Conservation (phyloP, 2,797 vertebrate genomes). For the Oophaga sylvatica region DNA sequence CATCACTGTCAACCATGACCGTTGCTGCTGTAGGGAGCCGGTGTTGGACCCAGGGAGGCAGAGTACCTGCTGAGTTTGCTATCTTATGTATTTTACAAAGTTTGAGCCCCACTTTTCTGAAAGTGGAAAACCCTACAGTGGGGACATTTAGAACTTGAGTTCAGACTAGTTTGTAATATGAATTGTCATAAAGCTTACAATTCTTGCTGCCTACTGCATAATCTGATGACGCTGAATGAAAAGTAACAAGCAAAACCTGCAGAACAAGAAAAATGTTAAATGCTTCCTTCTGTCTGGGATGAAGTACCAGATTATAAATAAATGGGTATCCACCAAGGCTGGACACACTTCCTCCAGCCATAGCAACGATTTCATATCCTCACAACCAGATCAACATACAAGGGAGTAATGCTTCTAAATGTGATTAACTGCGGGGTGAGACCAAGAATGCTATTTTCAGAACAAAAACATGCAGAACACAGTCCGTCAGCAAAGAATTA, state of each 20-base stretch:
- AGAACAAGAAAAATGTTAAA: neutral
- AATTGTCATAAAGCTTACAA: neutral
- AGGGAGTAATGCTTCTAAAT: slow-evolving; percentile 45
- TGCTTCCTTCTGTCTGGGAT: neutral
- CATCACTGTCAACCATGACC: too few species aligned
- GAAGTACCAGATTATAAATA: slow-evolving; percentile 34
- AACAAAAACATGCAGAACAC: slow-evolving; percentile 5
- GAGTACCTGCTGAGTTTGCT: too few species aligned
- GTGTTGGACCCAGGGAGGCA: too few species aligned
- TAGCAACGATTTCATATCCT: slow-evolving; percentile 47
- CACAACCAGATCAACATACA: slow-evolving; percentile 50
- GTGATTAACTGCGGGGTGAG: slow-evolving; percentile 40
- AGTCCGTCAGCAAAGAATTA: neutral
- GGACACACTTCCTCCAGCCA: slow-evolving; percentile 45
- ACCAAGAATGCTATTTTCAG: slow-evolving; percentile 35
- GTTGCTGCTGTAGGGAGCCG: too few species aligned
- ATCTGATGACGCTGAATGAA: neutral
- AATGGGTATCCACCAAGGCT: slow-evolving; percentile 2
- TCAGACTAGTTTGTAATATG: too few species aligned
- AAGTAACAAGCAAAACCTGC: too few species aligned
- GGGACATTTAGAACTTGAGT: too few species aligned
- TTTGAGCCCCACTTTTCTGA: too few species aligned
- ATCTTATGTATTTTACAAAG: too few species aligned
- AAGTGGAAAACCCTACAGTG: too few species aligned
- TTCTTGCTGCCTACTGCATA: neutral